A percentile compares a stretch with the other conserved stretches of the same genome.
Conservation (phyloP, 2,888 invertebrate species). For the Polydrusus pterygomalis region DNA sequence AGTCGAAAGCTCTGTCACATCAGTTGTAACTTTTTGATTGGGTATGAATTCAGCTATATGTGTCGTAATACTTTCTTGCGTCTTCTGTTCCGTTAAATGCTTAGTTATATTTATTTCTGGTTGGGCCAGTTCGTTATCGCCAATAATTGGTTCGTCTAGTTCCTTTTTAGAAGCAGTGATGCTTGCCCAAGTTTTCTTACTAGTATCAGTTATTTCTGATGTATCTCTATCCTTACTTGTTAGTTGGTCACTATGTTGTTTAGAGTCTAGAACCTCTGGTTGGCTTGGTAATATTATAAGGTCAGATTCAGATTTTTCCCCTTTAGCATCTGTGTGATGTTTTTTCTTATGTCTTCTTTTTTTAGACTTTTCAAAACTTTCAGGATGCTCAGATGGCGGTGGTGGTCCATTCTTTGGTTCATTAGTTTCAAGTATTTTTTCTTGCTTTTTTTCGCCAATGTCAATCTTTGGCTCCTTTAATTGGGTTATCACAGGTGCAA, state of each 20-base stretch:
- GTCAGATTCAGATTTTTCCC: background rate
- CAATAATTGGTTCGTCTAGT: background rate
- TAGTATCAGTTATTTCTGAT: background rate
- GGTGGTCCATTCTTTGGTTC: background rate
- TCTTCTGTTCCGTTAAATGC: background rate
- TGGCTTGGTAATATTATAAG: background rate
- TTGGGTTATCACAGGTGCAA: constrained; percentile 25
- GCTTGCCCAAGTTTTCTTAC: constrained; percentile 25
- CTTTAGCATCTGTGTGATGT: background rate
- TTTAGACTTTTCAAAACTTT: constrained; percentile 7
- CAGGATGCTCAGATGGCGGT: background rate
- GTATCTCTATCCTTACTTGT: background rate
- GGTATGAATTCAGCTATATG: constrained; percentile 15
- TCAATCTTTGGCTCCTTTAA: background rate
- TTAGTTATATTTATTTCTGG: background rate
- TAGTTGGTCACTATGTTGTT: background rate
- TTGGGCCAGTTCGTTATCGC: background rate
- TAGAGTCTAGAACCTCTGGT: background rate
- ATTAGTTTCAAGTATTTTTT: background rate
- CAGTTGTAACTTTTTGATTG: constrained; percentile 13
- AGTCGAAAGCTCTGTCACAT: constrained; percentile 3
- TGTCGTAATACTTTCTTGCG: background rate
- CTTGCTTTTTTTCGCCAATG: background rate
- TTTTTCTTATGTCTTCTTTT: constrained; percentile 17
- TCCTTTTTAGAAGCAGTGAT: constrained; percentile 10